These are phyloP conservation scores for Semnornis frantzii DNA, from an alignment of 2,113 vertebrate genomes.

Conservation along the genomic window DNA sequence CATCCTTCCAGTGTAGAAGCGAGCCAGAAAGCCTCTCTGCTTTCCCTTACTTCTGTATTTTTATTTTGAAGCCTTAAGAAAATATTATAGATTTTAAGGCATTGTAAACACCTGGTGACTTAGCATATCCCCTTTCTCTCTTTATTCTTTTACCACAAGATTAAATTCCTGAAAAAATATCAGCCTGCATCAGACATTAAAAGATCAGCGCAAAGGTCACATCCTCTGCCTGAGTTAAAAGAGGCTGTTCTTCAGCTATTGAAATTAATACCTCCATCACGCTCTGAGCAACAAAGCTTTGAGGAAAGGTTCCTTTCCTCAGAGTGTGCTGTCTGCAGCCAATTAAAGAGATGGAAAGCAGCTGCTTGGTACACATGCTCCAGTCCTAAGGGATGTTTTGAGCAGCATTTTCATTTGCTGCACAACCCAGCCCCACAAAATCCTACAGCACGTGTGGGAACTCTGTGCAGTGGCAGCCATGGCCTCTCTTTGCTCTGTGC, in stretches of 20 bases:
- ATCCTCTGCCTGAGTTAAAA: neutral
- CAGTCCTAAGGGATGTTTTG: neutral
- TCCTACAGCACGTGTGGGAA: neutral
- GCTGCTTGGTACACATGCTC: neutral
- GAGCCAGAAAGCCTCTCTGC: neutral
- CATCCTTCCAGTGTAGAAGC: neutral
- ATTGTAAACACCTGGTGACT: neutral
- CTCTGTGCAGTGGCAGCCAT: neutral
- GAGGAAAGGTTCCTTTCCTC: neutral
- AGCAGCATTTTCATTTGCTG: neutral
- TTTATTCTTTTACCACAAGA: neutral
- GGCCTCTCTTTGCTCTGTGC: neutral
- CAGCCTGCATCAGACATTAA: neutral
- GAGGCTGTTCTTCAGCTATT: neutral
- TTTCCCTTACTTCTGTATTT: neutral
- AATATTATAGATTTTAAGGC: neutral
- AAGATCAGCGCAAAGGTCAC: constrained; percentile 22
- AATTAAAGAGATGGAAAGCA: neutral
- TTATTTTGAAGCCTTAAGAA: neutral
- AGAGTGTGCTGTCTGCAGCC: neutral
- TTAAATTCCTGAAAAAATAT: constrained; percentile 21
- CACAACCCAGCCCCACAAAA: neutral
- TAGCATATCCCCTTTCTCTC: neutral
- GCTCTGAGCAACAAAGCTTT: neutral
- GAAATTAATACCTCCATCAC: neutral